These are phyloP conservation scores for Lumbricus terrestris DNA, from an alignment of 2,888 invertebrate species.

Conservation along the genomic window DNA sequence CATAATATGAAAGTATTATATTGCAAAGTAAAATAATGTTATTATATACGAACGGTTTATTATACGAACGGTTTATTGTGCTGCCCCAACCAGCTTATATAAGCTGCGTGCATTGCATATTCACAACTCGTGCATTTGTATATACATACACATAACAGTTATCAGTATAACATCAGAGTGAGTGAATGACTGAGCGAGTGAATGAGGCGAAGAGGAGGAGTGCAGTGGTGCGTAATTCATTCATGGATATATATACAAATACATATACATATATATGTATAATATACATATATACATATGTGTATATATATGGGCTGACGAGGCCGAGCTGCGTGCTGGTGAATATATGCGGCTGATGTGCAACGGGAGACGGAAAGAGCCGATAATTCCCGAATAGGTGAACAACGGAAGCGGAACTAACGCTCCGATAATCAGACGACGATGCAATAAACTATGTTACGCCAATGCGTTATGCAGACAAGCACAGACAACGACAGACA, in stretches of 20 bases:
- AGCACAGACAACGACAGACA: not conserved
- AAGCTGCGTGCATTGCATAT: not conserved
- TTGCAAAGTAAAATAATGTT: not conserved
- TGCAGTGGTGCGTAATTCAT: not conserved
- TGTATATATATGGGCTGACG: too few relatives aligned
- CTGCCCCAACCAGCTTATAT: too few relatives aligned
- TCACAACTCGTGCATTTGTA: not conserved
- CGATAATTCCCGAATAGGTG: not conserved
- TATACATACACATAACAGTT: not conserved
- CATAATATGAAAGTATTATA: too few relatives aligned
- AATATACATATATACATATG: too few relatives aligned
- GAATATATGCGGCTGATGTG: not conserved
- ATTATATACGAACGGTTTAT: too few relatives aligned
- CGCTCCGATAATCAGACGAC: not conserved
- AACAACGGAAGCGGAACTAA: slow-evolving; percentile 3
- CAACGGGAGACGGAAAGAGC: not conserved
- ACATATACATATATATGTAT: too few relatives aligned
- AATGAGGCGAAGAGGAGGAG: not conserved
- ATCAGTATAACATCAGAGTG: not conserved
- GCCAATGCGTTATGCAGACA: not conserved
- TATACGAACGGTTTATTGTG: too few relatives aligned
- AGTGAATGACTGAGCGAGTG: not conserved
- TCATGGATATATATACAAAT: not conserved
- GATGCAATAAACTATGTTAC: slow-evolving; percentile 3
- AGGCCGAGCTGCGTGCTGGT: not conserved